Evolutionary conservation across 2,113 vertebrate species (phyloP), one percentile per base, ranked within the genome.

Genomic region (Coracopsis vasa): DNA sequence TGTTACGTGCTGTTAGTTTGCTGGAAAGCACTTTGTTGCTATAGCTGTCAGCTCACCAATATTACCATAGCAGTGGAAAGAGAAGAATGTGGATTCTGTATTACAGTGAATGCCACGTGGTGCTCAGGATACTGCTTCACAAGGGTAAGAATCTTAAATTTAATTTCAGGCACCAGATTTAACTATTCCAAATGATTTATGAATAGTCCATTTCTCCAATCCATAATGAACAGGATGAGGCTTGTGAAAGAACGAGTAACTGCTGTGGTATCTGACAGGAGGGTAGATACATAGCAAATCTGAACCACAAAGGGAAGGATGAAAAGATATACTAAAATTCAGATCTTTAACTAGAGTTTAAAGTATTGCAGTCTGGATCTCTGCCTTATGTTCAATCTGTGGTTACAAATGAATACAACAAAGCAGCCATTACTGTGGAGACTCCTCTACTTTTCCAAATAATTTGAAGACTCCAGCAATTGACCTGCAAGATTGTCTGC

Each of bases 121-220:
- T 99, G 99, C 64, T 97, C 96, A 0, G 99, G 99, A 62, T 98
- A 98, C 82, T 99, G 99, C 96, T 97, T 94, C 67, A 98, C 98
- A 9, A 81, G 97, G 99, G 99, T 99, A 91, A 97, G 98, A 71
- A 86, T 66, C 56, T 61, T 29, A 10, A 54, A 4, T 53, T 20
- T 80, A 2, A 61, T 69, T 51, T 60, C 47, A 86, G 42, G 41
- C 35, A 65, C 13, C 6, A 9, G 33, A 72, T 80, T 51, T 21
- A 66, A 88, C 18, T 31, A 50, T 47, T 71, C 48, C 29, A 23
- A 72, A 39, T 61, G 37, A 79, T 33, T 10, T 37, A 29, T 27
- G 28, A 86, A 47, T 37, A 78, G 20, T 12, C 21, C 8, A 10
- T 45, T 62, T 73, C 79, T 69, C 10, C 27, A 73, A 35, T n/a